A percentile compares a stretch with the other conserved stretches of the same genome.
phyloP scores from a whole-genome alignment of 2,888 invertebrate species.

The Apamea sordens region DNA sequence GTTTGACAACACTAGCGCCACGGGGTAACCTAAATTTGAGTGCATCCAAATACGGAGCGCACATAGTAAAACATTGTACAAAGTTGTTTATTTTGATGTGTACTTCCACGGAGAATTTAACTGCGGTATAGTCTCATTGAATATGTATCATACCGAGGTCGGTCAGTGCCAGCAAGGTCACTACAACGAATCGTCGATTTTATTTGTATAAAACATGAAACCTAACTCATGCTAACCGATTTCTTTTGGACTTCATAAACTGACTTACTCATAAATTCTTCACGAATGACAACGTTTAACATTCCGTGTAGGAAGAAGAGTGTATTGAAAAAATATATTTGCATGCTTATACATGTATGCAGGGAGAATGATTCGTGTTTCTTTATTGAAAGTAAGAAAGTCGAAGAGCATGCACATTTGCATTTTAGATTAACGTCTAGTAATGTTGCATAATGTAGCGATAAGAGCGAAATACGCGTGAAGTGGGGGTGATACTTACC shows the following conservation, averaged over 20 bases:
- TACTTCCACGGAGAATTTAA: slow-evolving; percentile 55
- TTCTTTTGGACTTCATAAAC: slow-evolving; percentile 50
- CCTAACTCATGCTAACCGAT: slow-evolving; percentile 44
- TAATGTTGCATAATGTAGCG: slow-evolving; percentile 57
- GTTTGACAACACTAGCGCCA: slow-evolving; percentile 31
- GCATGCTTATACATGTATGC: slow-evolving; percentile 20
- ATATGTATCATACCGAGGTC: slow-evolving; percentile 83
- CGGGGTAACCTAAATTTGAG: slow-evolving; percentile 47
- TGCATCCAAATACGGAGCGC: slow-evolving; percentile 46
- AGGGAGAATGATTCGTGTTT: slow-evolving; percentile 48
- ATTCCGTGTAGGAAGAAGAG: slow-evolving; percentile 46
- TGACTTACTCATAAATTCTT: slow-evolving; percentile 42
- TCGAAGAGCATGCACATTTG: slow-evolving; percentile 54
- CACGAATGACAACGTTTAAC: slow-evolving; percentile 44
- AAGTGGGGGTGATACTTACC: slow-evolving; percentile 40
- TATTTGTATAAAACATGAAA: slow-evolving; percentile 57
- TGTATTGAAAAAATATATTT: slow-evolving; percentile 20
- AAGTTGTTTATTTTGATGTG: slow-evolving; percentile 61
- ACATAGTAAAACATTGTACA: slow-evolving; percentile 28
- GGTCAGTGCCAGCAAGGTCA: slow-evolving; percentile 85
- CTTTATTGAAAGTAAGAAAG: slow-evolving; percentile 55
- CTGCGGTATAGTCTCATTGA: slow-evolving; percentile 75
- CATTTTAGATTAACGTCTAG: slow-evolving; percentile 58
- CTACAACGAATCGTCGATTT: slow-evolving; percentile 63
- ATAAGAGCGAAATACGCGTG: slow-evolving; percentile 49